Percentiles rank a stretch among this genome's conserved stretches.
Conservation (phyloP, 2,113 vertebrate species). For the Podarcis cretensis region DNA sequence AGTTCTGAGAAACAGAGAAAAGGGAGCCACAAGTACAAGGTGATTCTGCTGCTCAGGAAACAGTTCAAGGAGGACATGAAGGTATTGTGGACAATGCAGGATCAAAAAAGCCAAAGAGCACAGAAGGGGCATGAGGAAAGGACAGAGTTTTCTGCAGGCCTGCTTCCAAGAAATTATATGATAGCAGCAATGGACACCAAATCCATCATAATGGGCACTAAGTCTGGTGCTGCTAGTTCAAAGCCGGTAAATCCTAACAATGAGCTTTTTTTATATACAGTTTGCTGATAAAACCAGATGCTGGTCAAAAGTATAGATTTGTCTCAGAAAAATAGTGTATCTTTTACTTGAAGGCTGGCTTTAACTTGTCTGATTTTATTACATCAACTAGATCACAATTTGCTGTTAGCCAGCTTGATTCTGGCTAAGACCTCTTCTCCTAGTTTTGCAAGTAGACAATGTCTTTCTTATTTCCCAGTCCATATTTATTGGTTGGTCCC, state of each 20-base stretch:
- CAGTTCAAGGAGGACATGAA: background rate
- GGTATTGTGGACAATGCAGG: background rate
- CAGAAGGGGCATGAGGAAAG: background rate
- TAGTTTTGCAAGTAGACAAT: background rate
- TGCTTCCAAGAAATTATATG: background rate
- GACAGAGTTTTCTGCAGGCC: background rate
- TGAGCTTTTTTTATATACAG: background rate
- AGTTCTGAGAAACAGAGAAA: background rate
- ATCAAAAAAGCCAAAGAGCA: background rate
- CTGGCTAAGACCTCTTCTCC: background rate
- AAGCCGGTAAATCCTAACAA: background rate
- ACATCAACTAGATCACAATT: background rate
- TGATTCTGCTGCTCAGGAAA: background rate
- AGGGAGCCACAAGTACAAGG: background rate
- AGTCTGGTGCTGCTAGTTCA: background rate
- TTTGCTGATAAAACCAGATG: background rate
- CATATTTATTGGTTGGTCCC: background rate
- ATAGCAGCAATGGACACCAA: background rate
- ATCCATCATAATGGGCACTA: background rate
- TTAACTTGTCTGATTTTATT: background rate
- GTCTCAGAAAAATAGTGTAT: background rate
- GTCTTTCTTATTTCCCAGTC: background rate
- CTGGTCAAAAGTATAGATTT: background rate
- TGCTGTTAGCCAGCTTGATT: background rate
- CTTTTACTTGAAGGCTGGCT: background rate